These are phyloP conservation scores for Habroteleia sp. DNA, from an alignment of 2,888 invertebrate genomes.

Conservation along the genomic window DNA sequence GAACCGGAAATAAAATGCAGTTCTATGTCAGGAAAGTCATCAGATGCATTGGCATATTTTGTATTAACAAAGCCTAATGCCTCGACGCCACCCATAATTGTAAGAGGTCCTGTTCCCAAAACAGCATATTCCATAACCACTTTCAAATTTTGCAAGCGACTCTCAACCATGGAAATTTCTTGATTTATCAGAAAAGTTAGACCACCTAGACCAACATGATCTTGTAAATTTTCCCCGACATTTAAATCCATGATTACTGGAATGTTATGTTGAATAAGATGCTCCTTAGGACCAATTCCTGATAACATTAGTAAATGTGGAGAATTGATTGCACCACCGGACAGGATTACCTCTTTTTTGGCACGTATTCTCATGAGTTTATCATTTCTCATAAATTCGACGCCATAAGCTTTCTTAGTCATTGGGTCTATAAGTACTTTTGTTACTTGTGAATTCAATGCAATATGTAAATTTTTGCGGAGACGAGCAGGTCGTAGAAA, in stretches of 20 bases:
- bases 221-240: constrained; percentile 93
- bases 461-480: constrained; percentile 90
- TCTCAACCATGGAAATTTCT: constrained; percentile 91
- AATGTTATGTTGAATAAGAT: constrained; percentile 87
- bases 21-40: constrained; percentile 96
- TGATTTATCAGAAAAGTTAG: constrained; percentile 90
- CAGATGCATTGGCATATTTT: constrained; percentile 91
- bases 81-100: constrained; percentile 93
- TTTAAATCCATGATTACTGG: constrained; percentile 88
- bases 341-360: constrained; percentile 90
- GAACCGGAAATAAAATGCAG: constrained; percentile 94
- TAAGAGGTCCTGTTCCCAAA: constrained; percentile 91
- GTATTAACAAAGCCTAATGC: constrained; percentile 93
- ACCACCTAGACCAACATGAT: constrained; percentile 94
- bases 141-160: constrained; percentile 90
- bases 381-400: constrained; percentile 89
- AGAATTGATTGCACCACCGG: constrained; percentile 94
- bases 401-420: constrained; percentile 88
- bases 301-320: constrained; percentile 96
- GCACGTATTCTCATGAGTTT: constrained; percentile 85
- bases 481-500: constrained; percentile 90
- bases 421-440: constrained; percentile 87
- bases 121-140: constrained; percentile 91
- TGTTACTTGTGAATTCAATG: constrained; percentile 90
- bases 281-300: constrained; percentile 91